phyloP scores from a whole-genome alignment of 2,113 vertebrate species.

The Equus przewalskii region DNA sequence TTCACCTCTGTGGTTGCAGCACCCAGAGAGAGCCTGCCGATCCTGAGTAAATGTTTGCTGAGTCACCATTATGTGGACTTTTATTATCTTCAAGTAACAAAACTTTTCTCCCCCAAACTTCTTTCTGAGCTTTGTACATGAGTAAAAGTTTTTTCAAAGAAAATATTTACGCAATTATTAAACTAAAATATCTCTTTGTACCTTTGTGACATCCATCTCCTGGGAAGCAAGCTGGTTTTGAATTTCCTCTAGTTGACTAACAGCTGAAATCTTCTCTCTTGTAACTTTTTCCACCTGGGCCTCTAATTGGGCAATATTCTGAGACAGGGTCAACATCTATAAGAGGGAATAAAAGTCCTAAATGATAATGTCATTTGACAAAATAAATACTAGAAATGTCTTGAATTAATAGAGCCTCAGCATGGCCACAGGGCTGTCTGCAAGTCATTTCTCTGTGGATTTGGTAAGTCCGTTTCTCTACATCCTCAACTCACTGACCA shows the following conservation, averaged over 20 bases:
- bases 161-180: constrained; percentile 4
- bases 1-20: background rate
- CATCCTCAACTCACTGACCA: background rate
- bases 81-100: constrained; percentile 30
- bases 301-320: constrained; percentile 91
- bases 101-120: background rate
- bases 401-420: background rate
- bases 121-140: background rate
- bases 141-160: background rate
- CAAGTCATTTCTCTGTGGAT: background rate
- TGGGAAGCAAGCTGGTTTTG: constrained; percentile 88
- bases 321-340: constrained; percentile 91
- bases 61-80: background rate
- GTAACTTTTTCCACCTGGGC: constrained; percentile 89
- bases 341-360: constrained; percentile 51
- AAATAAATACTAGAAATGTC: background rate
- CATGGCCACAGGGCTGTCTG: background rate
- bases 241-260: constrained; percentile 91
- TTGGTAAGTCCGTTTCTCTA: background rate
- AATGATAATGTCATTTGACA: constrained; percentile 23
- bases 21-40: background rate
- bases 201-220: constrained; percentile 92
- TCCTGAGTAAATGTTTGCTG: background rate
- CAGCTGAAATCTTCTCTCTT: constrained; percentile 91
- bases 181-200: constrained; percentile 75